Conservation (phyloP, 2,888 invertebrate species). For the Cephus pygmeus region DNA sequence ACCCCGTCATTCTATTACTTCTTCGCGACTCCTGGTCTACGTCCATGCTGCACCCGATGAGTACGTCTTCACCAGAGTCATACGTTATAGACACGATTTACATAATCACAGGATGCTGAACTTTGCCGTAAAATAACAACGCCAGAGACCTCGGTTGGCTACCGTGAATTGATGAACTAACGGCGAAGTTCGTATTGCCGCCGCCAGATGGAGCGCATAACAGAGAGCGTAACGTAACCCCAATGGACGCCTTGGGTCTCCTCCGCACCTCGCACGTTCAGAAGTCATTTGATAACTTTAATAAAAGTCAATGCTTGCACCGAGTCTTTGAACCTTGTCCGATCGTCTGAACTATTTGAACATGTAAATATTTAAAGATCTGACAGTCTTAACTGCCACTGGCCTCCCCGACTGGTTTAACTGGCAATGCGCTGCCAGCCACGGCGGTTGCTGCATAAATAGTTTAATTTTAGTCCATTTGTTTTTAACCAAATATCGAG, state of each 20-base stretch:
- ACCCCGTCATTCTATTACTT: not conserved
- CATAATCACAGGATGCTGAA: constrained; percentile 33
- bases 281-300: not conserved
- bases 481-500: too few species aligned
- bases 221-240: not conserved
- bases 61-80: not conserved
- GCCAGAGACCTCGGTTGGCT: not conserved
- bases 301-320: not conserved
- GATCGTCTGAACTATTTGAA: not conserved
- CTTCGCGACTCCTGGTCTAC: not conserved
- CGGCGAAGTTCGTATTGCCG: not conserved
- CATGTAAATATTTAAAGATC: not conserved
- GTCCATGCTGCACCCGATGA: not conserved
- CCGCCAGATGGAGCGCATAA: not conserved
- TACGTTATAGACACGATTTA: constrained; percentile 13
- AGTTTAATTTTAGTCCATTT: too few species aligned
- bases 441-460: too few species aligned
- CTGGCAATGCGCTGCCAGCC: not conserved
- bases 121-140: not conserved
- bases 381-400: not conserved
- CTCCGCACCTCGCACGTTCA: not conserved
- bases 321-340: not conserved
- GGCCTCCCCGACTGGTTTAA: not conserved
- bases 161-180: not conserved
- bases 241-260: not conserved